phyloP scores from a whole-genome alignment of 2,113 vertebrate species.

The Oncorhynchus keta region DNA sequence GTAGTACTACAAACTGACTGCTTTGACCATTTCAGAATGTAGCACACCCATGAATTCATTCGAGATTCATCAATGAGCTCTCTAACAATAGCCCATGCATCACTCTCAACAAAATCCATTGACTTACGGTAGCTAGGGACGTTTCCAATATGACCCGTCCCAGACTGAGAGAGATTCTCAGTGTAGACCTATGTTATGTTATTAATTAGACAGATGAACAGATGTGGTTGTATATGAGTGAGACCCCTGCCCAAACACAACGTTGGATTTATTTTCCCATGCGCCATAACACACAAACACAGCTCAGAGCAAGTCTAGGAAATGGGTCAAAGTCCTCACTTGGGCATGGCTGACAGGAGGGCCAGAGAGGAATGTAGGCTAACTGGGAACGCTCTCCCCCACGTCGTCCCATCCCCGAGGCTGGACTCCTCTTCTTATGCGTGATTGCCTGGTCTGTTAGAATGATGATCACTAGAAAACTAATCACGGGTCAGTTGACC shows the following conservation, averaged over 20 bases:
- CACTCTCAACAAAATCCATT: no score
- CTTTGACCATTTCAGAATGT: no score
- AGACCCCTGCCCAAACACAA: conserved; percentile 20
- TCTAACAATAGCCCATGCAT: no score
- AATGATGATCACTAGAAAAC: conserved; percentile 5
- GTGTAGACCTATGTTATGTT: neutral
- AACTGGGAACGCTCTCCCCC: conserved; percentile 15
- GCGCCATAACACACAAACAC: conserved; percentile 21
- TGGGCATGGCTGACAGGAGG: conserved; percentile 35
- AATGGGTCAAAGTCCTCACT: conserved; percentile 59
- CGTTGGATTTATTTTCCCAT: conserved; percentile 43
- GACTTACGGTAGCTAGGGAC: no score
- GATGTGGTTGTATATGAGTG: conserved; percentile 6
- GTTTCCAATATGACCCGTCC: no score
- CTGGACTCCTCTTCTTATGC: neutral
- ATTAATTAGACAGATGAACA: neutral
- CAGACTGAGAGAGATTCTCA: neutral
- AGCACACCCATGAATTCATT: no score
- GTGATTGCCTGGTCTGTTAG: neutral
- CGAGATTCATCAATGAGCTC: no score
- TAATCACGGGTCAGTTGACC: neutral
- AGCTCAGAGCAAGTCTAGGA: conserved; percentile 50
- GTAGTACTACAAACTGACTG: no score
- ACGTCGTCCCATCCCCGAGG: conserved; percentile 29
- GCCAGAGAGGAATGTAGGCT: conserved; percentile 55